Percentiles rank a stretch among this genome's conserved stretches.
phyloP scores from a whole-genome alignment of 2,113 vertebrate genomes.

The Crotophaga sulcirostris region DNA sequence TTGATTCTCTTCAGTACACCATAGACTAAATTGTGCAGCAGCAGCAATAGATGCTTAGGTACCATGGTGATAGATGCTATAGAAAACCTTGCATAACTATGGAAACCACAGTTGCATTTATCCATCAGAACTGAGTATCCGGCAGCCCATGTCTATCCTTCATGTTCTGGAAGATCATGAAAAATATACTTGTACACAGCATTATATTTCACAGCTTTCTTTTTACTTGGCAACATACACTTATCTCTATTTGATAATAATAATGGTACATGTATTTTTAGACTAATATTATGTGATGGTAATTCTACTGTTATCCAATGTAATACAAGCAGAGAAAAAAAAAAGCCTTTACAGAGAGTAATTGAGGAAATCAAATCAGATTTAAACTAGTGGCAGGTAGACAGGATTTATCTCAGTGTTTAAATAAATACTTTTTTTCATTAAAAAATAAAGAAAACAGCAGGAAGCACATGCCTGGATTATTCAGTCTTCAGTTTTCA shows the following conservation, averaged over 20 bases:
- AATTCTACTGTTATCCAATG: slow-evolving; percentile 26
- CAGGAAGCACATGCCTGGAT: not conserved
- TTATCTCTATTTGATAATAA: slow-evolving; percentile 62
- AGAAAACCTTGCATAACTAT: slow-evolving; percentile 56
- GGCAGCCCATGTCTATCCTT: slow-evolving; percentile 41
- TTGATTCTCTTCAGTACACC: not conserved
- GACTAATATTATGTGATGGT: slow-evolving; percentile 53
- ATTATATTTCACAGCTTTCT: slow-evolving; percentile 58
- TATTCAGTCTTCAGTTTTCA: not conserved
- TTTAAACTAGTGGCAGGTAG: slow-evolving; percentile 1
- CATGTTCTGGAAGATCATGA: slow-evolving; percentile 47
- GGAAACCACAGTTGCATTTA: slow-evolving; percentile 54
- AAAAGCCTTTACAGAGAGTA: not conserved
- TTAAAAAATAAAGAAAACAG: not conserved
- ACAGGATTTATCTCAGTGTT: not conserved
- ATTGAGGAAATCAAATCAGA: not conserved
- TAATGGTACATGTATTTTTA: slow-evolving; percentile 66
- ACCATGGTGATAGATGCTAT: slow-evolving; percentile 48
- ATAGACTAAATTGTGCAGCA: not conserved
- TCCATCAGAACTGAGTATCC: slow-evolving; percentile 36
- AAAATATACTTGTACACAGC: slow-evolving; percentile 5
- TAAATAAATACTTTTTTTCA: slow-evolving; percentile 11
- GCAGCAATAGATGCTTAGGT: slow-evolving; percentile 16
- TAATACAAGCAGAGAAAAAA: not conserved
- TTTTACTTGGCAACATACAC: slow-evolving; percentile 43